A percentile compares a stretch with the other conserved stretches of the same genome.
phyloP scores from a whole-genome alignment of 1,140 invertebrate genomes.

The Drosophila aff. region DNA sequence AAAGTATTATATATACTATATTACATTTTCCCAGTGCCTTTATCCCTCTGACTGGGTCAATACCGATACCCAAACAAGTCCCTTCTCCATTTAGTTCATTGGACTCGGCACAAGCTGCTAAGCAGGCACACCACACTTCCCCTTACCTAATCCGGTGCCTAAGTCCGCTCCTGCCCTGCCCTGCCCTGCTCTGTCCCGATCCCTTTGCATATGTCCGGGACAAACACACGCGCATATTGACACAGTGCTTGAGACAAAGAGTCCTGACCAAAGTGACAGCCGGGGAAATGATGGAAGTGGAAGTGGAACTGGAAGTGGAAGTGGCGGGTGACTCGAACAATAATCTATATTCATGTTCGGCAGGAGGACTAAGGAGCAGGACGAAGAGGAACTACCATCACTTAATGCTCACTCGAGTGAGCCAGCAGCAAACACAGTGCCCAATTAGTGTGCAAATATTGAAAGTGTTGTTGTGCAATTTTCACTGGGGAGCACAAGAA shows the following conservation, averaged over 20 bases:
- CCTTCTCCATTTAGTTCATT: slow-evolving; percentile 72
- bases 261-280: slow-evolving; percentile 37
- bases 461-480: slow-evolving; percentile 68
- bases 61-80: slow-evolving; percentile 5
- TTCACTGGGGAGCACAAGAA: slow-evolving; percentile 15
- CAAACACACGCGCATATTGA: slow-evolving; percentile 75
- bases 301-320: not conserved
- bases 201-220: slow-evolving; percentile 51
- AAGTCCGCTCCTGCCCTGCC: not conserved
- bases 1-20: not conserved
- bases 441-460: slow-evolving; percentile 82
- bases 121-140: slow-evolving; percentile 25
- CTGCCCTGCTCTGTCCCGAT: not conserved
- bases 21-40: slow-evolving; percentile 8
- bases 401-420: slow-evolving; percentile 59
- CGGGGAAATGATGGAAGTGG: not conserved
- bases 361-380: slow-evolving; percentile 9
- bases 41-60: slow-evolving; percentile 9
- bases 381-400: slow-evolving; percentile 40
- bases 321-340: slow-evolving; percentile 50
- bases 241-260: slow-evolving; percentile 76
- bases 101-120: slow-evolving; percentile 62
- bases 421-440: slow-evolving; percentile 61
- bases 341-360: slow-evolving; percentile 79
- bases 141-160: not conserved